Evolutionary conservation across 2,113 vertebrate species (phyloP).

Genomic region (Anser cygnoides): DNA sequence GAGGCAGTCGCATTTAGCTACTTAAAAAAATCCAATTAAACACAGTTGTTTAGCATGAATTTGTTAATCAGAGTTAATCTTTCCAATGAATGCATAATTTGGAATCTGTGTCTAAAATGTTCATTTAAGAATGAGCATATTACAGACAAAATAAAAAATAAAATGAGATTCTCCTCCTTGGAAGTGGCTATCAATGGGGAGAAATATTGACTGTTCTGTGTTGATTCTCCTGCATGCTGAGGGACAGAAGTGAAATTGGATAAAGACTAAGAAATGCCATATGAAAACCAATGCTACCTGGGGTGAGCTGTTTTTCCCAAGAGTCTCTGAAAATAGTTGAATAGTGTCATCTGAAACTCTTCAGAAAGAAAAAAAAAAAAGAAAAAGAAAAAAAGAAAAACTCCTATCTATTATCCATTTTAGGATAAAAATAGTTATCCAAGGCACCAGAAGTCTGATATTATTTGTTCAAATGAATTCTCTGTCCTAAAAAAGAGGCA

Average conservation of each 20-base stretch:
- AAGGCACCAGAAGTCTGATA: neutral
- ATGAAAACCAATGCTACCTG: conserved; percentile 19
- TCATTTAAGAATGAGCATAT: conserved; percentile 71
- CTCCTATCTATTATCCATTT: neutral
- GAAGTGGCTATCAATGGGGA: conserved; percentile 41
- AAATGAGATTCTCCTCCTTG: conserved; percentile 32
- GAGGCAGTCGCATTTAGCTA: conserved; percentile 72
- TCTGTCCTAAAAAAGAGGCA: neutral
- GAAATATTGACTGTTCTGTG: conserved; percentile 42
- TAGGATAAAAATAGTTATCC: neutral
- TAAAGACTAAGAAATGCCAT: conserved; percentile 33
- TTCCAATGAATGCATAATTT: conserved; percentile 82
- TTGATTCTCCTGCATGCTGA: conserved; percentile 41
- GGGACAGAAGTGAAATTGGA: conserved; percentile 36
- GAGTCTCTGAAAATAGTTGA: conserved; percentile 26
- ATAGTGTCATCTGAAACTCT: neutral
- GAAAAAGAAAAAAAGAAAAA: neutral
- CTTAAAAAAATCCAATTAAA: conserved; percentile 85
- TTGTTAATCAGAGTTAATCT: conserved; percentile 85
- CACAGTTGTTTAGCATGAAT: conserved; percentile 81
- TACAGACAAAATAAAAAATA: conserved; percentile 49
- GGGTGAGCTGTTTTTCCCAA: neutral
- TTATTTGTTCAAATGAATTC: neutral
- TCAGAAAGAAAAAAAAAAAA: neutral
- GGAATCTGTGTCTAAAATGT: conserved; percentile 78